Conservation (phyloP, 2,113 vertebrate genomes). For the Henicopernis longicauda region DNA sequence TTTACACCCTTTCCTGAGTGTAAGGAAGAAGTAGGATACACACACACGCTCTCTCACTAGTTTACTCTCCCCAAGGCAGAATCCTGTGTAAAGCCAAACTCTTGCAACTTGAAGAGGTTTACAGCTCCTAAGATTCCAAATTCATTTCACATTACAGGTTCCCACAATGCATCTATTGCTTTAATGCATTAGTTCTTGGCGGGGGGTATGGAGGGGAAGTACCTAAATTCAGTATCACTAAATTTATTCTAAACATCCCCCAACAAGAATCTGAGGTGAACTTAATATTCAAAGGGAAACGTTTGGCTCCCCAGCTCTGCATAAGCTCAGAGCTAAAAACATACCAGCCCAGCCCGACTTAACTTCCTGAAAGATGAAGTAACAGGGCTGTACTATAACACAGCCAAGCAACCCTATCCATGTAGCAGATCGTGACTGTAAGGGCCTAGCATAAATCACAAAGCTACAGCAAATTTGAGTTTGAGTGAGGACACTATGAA, state of each 20-base stretch:
- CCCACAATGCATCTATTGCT: not conserved
- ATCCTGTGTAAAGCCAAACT: not conserved
- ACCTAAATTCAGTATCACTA: not conserved
- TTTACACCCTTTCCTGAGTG: not conserved
- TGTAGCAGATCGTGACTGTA: not conserved
- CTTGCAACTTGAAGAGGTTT: not conserved
- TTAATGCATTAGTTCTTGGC: not conserved
- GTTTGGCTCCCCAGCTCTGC: not conserved
- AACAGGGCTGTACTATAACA: not conserved
- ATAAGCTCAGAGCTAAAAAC: not conserved
- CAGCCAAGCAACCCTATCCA: not conserved
- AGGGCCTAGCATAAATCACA: not conserved
- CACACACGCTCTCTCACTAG: not conserved
- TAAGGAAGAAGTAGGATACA: not conserved
- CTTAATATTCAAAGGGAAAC: not conserved
- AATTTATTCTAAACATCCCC: not conserved
- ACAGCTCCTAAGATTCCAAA: not conserved
- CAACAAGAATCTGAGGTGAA: not conserved
- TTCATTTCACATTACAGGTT: not conserved
- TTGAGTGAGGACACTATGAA: not conserved
- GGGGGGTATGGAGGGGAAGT: accelerated
- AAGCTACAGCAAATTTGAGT: not conserved
- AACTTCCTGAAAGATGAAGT: not conserved
- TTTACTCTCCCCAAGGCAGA: not conserved
- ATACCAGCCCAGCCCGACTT: not conserved